A percentile compares a stretch with the other conserved stretches of the same genome.
Evolutionary conservation across 2,888 invertebrate genomes (phyloP).

Genomic region (Alentia gelatinosa): DNA sequence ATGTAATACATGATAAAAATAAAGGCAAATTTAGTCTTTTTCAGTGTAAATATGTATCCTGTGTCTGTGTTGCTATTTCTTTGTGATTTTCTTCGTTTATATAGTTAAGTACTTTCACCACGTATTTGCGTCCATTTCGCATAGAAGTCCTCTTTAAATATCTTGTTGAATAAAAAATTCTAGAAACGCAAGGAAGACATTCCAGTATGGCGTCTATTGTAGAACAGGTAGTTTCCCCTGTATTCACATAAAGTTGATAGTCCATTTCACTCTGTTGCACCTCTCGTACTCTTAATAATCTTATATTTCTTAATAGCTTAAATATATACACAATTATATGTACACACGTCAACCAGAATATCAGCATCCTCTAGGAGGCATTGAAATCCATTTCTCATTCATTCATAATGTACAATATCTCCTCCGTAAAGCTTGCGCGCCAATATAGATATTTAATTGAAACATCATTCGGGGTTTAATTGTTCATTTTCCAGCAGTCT

Average conservation of each 20-base stretch:
- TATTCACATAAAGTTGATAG: background rate
- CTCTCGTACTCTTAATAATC: constrained; percentile 9
- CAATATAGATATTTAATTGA: background rate
- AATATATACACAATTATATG: constrained; percentile 51
- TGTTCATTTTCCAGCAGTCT: background rate
- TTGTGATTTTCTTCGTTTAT: background rate
- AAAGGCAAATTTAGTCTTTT: too few species aligned
- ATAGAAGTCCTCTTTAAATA: background rate
- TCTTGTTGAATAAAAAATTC: background rate
- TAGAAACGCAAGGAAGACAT: background rate
- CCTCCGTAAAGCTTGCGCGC: background rate
- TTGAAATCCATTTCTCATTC: background rate
- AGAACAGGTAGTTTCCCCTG: background rate
- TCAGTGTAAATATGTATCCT: background rate
- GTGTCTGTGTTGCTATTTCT: too few species aligned
- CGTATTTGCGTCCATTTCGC: background rate
- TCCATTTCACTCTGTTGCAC: background rate
- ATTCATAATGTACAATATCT: background rate
- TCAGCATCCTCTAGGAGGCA: constrained; percentile 49
- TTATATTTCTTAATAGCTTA: constrained; percentile 51
- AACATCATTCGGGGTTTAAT: background rate
- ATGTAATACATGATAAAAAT: too few species aligned
- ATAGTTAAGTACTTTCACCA: background rate
- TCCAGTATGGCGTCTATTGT: background rate
- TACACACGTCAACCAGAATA: constrained; percentile 33